These are phyloP conservation scores for Lepidurus couesii DNA, from an alignment of 1,140 invertebrate genomes.

Conservation along the genomic window DNA sequence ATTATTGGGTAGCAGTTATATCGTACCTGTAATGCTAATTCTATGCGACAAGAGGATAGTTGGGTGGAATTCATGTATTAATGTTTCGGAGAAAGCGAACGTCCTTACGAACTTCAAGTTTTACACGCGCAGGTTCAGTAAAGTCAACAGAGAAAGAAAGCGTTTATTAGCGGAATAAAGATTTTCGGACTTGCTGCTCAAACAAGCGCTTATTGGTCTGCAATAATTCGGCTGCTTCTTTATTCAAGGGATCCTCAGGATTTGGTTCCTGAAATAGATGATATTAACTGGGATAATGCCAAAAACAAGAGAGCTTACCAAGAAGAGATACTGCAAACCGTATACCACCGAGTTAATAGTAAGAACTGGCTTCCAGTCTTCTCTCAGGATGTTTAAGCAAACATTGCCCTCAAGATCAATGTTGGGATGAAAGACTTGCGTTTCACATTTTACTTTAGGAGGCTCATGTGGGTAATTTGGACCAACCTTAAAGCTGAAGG, in stretches of 20 bases:
- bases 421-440: constrained; percentile 90
- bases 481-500: constrained; percentile 96
- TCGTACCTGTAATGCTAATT: no score
- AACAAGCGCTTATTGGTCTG: constrained; percentile 89
- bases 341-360: constrained; percentile 98
- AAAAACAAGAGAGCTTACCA: constrained; percentile 45
- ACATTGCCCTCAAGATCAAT: constrained; percentile 94
- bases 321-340: constrained; percentile 93
- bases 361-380: constrained; percentile 98
- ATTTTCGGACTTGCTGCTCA: constrained; percentile 92
- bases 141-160: background rate
- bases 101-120: no score
- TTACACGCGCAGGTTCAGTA: background rate
- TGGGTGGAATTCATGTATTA: no score
- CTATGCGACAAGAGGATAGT: no score
- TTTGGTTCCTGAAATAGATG: constrained; percentile 76
- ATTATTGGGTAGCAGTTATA: no score
- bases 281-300: constrained; percentile 27
- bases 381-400: constrained; percentile 87
- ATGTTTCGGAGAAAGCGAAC: no score
- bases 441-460: constrained; percentile 92
- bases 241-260: constrained; percentile 96
- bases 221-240: constrained; percentile 96
- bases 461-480: constrained; percentile 95
- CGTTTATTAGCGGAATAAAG: constrained; percentile 52